Percentiles rank a stretch among this genome's conserved stretches.
phyloP scores from a whole-genome alignment of 2,797 vertebrate species.

The Hirundo rustica region DNA sequence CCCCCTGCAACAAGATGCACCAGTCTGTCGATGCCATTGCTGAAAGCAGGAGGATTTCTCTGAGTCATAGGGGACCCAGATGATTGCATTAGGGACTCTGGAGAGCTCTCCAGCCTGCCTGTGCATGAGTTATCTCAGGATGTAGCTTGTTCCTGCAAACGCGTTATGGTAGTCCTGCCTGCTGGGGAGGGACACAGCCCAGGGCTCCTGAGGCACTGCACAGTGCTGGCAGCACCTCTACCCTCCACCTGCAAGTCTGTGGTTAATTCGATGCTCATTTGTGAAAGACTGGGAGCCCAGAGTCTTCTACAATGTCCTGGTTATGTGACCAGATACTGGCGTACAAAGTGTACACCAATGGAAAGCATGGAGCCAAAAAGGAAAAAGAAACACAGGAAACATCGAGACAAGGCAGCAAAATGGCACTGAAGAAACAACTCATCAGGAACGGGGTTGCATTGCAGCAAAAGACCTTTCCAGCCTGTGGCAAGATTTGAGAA shows the following conservation, averaged over 20 bases:
- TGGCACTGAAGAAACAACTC: background rate
- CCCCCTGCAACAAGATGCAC: background rate
- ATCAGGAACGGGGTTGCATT: background rate
- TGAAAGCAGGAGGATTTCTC: slow-evolving; percentile 16
- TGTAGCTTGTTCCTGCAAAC: background rate
- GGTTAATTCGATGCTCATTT: background rate
- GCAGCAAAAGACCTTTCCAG: background rate
- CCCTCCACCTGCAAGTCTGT: background rate
- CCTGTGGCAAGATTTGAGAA: background rate
- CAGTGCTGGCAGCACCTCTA: background rate
- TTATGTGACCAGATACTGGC: background rate
- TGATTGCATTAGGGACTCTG: background rate
- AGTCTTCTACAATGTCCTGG: background rate
- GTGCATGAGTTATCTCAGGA: background rate
- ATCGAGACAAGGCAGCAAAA: background rate
- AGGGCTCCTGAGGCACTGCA: background rate
- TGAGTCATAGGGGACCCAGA: background rate
- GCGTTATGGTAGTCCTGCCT: background rate
- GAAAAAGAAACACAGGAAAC: background rate
- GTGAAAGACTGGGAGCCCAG: background rate
- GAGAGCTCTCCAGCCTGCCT: background rate
- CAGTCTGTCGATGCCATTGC: background rate
- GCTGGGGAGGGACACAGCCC: background rate
- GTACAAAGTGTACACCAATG: background rate
- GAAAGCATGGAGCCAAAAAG: background rate